A percentile compares a stretch with the other conserved stretches of the same genome.
phyloP scores from a whole-genome alignment of 2,797 vertebrate genomes.

The Champsocephalus gunnari region DNA sequence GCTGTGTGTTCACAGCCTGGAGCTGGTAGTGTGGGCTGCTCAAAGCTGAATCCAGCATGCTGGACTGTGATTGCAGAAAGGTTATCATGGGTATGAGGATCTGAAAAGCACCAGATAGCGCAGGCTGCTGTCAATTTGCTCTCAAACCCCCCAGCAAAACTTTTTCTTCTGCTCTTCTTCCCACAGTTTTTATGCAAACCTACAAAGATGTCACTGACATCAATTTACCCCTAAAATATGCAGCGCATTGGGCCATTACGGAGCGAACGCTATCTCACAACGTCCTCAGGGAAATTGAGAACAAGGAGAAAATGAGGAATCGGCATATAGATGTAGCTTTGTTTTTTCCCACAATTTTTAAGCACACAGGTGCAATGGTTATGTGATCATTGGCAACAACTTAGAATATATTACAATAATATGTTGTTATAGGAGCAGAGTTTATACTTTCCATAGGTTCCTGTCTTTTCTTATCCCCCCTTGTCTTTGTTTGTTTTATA shows the following conservation, averaged over 20 bases:
- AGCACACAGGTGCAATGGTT: conserved; percentile 46
- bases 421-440: conserved; percentile 34
- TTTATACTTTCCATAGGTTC: conserved; percentile 27
- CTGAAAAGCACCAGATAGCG: conserved; percentile 57
- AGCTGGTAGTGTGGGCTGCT: conserved; percentile 55
- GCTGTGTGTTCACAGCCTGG: conserved; percentile 35
- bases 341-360: conserved; percentile 46
- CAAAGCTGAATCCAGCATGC: conserved; percentile 46
- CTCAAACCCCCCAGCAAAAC: conserved; percentile 56
- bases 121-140: conserved; percentile 69
- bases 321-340: conserved; percentile 71
- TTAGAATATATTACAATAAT: conserved; percentile 58
- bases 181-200: conserved; percentile 78
- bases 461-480: conserved; percentile 2
- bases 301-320: conserved; percentile 65
- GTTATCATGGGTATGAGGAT: conserved; percentile 63
- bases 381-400: conserved; percentile 53
- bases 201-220: conserved; percentile 76
- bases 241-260: conserved; percentile 59
- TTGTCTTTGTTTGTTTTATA: conserved; percentile 36
- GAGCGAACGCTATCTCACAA: conserved; percentile 55
- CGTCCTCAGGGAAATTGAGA: conserved; percentile 60
- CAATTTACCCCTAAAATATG: conserved; percentile 80
- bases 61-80: conserved; percentile 63
- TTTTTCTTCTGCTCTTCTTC: conserved; percentile 61